phyloP scores from a whole-genome alignment of 2,113 vertebrate species.

The Campylorhamphus procurvoides region DNA sequence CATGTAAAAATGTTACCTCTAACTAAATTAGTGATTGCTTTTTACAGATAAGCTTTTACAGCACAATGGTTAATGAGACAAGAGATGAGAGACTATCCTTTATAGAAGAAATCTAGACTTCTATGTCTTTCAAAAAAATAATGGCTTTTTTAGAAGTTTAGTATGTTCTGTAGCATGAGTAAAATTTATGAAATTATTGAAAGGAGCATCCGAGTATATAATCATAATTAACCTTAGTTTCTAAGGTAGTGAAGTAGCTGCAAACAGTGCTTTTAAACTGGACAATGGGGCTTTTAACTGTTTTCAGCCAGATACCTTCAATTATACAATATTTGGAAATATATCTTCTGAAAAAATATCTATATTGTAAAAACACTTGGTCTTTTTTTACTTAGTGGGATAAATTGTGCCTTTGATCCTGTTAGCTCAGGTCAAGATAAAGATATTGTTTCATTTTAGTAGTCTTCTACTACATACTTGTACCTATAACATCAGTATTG shows the following conservation, averaged over 20 bases:
- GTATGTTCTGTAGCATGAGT: background rate
- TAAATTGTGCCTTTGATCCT: slow-evolving; percentile 10
- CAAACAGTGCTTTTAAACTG: background rate
- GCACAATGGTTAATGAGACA: background rate
- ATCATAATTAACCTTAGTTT: background rate
- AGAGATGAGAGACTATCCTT: background rate
- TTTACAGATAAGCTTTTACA: slow-evolving; percentile 10
- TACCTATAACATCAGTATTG: background rate
- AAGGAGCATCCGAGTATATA: background rate
- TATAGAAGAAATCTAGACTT: background rate
- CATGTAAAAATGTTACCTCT: slow-evolving; percentile 32
- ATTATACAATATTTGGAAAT: background rate
- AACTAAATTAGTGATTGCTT: background rate
- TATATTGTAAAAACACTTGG: background rate
- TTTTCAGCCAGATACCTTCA: background rate
- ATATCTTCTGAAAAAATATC: background rate
- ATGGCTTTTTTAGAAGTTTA: background rate
- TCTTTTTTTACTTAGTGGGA: background rate
- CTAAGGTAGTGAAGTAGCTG: background rate
- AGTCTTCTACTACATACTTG: background rate
- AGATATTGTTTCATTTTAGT: background rate
- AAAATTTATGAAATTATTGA: slow-evolving; percentile 19
- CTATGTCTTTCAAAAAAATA: background rate
- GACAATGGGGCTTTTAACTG: background rate
- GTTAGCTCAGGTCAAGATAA: background rate